Base-by-base conservation (phyloP, 2,113 vertebrate species). In the Verasper variegatus region DNA sequence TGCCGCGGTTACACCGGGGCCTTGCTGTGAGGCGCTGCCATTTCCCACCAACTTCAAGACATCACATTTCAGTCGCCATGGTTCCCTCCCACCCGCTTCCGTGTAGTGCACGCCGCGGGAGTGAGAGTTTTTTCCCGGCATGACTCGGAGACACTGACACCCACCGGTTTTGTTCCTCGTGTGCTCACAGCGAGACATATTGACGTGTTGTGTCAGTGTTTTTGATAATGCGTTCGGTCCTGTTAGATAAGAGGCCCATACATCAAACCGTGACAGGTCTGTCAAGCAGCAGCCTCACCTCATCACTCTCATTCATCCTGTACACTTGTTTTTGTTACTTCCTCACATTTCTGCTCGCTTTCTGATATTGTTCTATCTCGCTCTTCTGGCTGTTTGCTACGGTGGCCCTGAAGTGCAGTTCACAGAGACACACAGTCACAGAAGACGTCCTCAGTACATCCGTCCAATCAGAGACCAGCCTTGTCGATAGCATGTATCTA, bases 201-300 rank as follows among this genome's bases (percentile, higher is more conserved):
- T 86, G 83, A 83, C 86, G 83, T 52, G 68, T 81, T 83, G 75
- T 86, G 74, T 78, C 76, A 58, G 64, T 77, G 73, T 88, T 88
- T 90, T 80, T 86, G 83, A 85, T 90, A 80, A 87, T 86, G 85
- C 78, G 18, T 84, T 86, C 58, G 83, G 73, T 88, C 78, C 80
- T 63, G 45, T 47, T 69, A 2, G 74, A 86, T 83, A 78, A 86
- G 66, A 82, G 74, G 62, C 72, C 74, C 80, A 86, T 92, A 42
- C 75, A 86, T 90, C 86, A 51, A 18, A 37, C 91, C 62, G 1
- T 31, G 31, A 31, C 31, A 31, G 18, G 62, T 11, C 62, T 74
- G 83, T 83, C 49, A 42, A 73, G 82, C 79, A 45, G 78, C 80
- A 68, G 75, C 68, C 37, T 80, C 75, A 69, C 73, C 84, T 81